phyloP scores from a whole-genome alignment of 1,140 invertebrate species.

The Cyclina sinensis region DNA sequence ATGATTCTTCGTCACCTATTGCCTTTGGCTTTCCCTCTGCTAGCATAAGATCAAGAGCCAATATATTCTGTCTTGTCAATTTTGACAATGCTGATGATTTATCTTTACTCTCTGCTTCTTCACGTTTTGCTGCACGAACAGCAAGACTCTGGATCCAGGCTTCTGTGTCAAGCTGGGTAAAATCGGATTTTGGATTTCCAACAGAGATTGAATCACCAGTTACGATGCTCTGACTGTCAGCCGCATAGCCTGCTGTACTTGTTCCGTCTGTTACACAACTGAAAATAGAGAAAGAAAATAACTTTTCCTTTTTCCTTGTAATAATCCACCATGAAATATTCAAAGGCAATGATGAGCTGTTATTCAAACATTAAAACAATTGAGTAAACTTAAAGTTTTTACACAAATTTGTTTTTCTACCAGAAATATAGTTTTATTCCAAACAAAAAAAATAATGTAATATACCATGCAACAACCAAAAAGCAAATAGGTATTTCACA shows the following conservation, averaged over 20 bases:
- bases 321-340: too few relatives aligned
- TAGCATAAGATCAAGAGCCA: slow-evolving; percentile 79
- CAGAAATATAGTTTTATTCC: too few relatives aligned
- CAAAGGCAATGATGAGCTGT: too few relatives aligned
- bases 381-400: too few relatives aligned
- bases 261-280: slow-evolving; percentile 75
- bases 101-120: slow-evolving; percentile 75
- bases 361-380: too few relatives aligned
- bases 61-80: slow-evolving; percentile 81
- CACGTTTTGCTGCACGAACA: slow-evolving; percentile 74
- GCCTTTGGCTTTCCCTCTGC: slow-evolving; percentile 62
- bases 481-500: too few relatives aligned
- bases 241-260: slow-evolving; percentile 74
- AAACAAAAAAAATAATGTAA: too few relatives aligned
- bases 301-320: too few relatives aligned
- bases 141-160: slow-evolving; percentile 80
- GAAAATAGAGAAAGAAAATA: slow-evolving; percentile 40
- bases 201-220: slow-evolving; percentile 76
- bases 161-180: slow-evolving; percentile 76
- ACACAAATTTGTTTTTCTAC: too few relatives aligned
- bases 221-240: slow-evolving; percentile 76
- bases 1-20: slow-evolving; percentile 92
- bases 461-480: too few relatives aligned
- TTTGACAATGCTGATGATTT: slow-evolving; percentile 74
- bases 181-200: slow-evolving; percentile 74